phyloP scores from a whole-genome alignment of 2,797 vertebrate species.

The Parauchenoglanis ngamensis region DNA sequence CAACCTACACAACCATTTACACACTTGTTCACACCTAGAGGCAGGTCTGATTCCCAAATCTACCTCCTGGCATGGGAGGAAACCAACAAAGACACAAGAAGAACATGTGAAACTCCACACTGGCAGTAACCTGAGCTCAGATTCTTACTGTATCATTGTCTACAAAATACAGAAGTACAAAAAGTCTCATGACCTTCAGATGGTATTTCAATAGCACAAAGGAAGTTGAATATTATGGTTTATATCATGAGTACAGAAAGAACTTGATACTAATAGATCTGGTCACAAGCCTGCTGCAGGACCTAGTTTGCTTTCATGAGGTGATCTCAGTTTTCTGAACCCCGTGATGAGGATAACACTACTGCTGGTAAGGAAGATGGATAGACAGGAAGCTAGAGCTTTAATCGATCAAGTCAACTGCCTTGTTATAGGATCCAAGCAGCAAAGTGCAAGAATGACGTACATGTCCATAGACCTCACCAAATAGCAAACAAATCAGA shows the following conservation, averaged over 20 bases:
- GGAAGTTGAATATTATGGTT: neutral
- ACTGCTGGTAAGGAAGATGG: neutral
- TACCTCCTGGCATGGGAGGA: neutral
- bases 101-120: neutral
- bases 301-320: neutral
- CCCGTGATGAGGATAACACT: neutral
- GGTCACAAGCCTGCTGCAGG: no score
- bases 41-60: neutral
- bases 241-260: neutral
- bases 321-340: neutral
- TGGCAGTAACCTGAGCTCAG: neutral
- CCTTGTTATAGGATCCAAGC: neutral
- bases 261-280: neutral
- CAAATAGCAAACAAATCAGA: neutral
- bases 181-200: neutral
- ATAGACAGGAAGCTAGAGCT: neutral
- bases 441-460: neutral
- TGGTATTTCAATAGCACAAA: no score
- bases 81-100: neutral
- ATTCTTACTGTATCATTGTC: neutral
- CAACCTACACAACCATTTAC: neutral
- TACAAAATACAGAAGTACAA: neutral
- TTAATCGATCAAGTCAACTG: neutral
- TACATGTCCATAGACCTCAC: neutral
- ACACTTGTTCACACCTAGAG: neutral